phyloP scores from a whole-genome alignment of 2,797 vertebrate species.

The Sciaenops ocellatus region DNA sequence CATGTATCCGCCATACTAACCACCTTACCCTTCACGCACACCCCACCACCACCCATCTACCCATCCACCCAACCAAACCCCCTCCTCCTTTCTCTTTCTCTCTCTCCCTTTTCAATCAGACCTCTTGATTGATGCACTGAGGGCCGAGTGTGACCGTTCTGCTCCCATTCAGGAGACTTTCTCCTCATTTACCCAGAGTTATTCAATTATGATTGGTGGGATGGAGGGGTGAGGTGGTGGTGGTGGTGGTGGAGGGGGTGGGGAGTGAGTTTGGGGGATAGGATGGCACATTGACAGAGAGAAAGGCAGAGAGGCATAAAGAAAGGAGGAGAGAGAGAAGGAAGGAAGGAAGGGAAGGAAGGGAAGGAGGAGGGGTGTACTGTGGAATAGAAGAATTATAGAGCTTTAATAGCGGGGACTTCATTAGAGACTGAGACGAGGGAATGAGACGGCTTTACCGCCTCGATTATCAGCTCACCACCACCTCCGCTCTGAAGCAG shows the following conservation, averaged over 20 bases:
- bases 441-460: conserved; percentile 79
- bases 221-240: conserved; percentile 37
- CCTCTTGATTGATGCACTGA: conserved; percentile 78
- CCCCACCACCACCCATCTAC: neutral
- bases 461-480: conserved; percentile 77
- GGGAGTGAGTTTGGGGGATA: conserved; percentile 34
- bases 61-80: too few species aligned
- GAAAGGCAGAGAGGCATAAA: conserved; percentile 30
- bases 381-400: conserved; percentile 77
- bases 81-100: neutral
- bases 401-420: conserved; percentile 80
- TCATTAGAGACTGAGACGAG: conserved; percentile 81
- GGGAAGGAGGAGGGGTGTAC: neutral
- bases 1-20: conserved; percentile 65
- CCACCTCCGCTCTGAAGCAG: conserved; percentile 63
- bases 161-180: conserved; percentile 78
- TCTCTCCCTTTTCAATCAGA: conserved; percentile 74
- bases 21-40: conserved; percentile 1
- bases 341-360: neutral
- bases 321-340: neutral
- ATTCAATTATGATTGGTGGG: conserved; percentile 82
- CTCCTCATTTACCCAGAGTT: conserved; percentile 78
- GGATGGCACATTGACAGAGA: conserved; percentile 46
- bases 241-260: conserved; percentile 52
- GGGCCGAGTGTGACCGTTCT: conserved; percentile 77